Base-by-base conservation (phyloP, 2,113 vertebrate species). In the Aepyceros melampus region DNA sequence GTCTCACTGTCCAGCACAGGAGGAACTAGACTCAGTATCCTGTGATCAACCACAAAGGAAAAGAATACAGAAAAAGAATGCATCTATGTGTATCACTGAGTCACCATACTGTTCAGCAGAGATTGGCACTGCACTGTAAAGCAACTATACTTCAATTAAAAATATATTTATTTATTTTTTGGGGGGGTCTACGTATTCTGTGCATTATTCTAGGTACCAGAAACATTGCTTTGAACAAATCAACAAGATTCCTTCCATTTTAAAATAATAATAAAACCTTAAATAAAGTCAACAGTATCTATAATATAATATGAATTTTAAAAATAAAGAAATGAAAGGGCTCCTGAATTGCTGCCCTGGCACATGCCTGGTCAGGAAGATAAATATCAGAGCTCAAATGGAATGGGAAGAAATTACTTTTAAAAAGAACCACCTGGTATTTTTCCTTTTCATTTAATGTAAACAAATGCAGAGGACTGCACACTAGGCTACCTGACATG, bases 261-360 rank as follows among this genome's bases (percentile, higher is more conserved):
- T 79, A 62, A 62, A 89, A 89, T 67, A 85, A 78, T 64, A 90
- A 87, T 33, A 74, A 43, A 55, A 51, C 33, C 74, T 96, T 51
- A 55, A 87, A 91, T 87, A 71, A 89, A 82, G 49, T 47, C 88
- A 86, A 40, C 55, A 1, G 13, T 53, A 88, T 67, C 45, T 85
- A 51, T 13, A 82, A 49, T 87, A 84, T 82, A 78, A 79, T 85
- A 67, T 97, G 64, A 94, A 55, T 87, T 97, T 96, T 23, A 17
- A 67, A 87, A 92, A n/a, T 47, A 92, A 92, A 11, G 31, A 82
- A 82, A 67, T 47, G 43, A 88, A 95, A 78, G 10, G 40, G 51
- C 62, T 92, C 19, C 43, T 15, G 53, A 47, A 7, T 36, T 97
- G 27, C 29, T 87, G 1, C 29, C 58, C 23, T 87, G 60, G 76